phyloP scores from a whole-genome alignment of 2,888 invertebrate genomes.

The Coleophora flavipennella region DNA sequence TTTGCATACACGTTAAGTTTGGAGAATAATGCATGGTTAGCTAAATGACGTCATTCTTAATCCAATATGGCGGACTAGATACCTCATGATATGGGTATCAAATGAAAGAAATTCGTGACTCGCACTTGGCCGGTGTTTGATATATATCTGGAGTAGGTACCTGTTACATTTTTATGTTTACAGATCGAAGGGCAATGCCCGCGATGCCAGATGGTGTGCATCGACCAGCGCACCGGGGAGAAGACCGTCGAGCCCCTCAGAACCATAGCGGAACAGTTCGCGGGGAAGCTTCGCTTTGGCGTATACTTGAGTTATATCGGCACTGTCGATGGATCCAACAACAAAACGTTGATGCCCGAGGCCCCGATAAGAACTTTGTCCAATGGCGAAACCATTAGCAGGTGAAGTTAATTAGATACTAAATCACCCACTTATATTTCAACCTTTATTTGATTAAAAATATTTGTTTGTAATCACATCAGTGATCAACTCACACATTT shows the following conservation, averaged over 20 bases:
- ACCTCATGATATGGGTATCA: no score
- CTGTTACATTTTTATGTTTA: conserved; percentile 10
- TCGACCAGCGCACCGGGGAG: conserved; percentile 87
- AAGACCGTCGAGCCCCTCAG: conserved; percentile 85
- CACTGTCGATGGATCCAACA: conserved; percentile 35
- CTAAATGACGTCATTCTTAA: no score
- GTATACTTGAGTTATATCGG: conserved; percentile 77
- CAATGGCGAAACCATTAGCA: conserved; percentile 42
- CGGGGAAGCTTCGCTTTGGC: conserved; percentile 86
- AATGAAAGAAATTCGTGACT: no score
- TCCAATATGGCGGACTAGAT: no score
- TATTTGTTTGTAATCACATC: no score
- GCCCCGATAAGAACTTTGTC: conserved; percentile 33
- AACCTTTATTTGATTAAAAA: no score
- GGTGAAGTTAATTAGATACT: conserved; percentile 34
- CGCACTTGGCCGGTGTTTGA: no score
- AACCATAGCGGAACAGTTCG: conserved; percentile 80
- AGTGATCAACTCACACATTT: no score
- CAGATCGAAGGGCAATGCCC: conserved; percentile 87
- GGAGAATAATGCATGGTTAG: no score
- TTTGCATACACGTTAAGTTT: no score
- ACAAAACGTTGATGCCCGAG: conserved; percentile 28
- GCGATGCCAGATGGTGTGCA: conserved; percentile 96
- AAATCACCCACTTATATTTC: no score
- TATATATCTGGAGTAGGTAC: not conserved